A percentile compares a stretch with the other conserved stretches of the same genome.
Conservation (phyloP, 1,140 invertebrate species). For the Bathynomus jamesi region DNA sequence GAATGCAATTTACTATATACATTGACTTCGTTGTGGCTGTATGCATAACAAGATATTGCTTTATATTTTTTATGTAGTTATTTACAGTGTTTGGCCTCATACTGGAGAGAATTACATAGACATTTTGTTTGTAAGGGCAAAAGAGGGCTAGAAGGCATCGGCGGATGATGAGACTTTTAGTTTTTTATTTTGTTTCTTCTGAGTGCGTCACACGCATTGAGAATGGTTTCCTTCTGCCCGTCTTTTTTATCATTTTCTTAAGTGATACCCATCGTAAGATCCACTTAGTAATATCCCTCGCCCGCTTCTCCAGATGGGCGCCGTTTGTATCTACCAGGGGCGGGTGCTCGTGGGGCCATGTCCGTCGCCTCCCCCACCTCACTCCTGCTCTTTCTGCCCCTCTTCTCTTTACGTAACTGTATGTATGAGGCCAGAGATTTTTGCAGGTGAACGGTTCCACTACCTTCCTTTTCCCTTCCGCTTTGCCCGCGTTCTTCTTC, state of each 20-base stretch:
- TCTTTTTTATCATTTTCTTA: not conserved
- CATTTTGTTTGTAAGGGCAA: not conserved
- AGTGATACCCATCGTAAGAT: too few species aligned
- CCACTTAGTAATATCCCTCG: constrained; percentile 2
- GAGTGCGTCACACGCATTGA: not conserved
- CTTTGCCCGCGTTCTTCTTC: not conserved
- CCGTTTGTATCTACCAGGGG: constrained; percentile 35
- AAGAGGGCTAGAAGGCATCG: not conserved
- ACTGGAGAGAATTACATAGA: constrained; percentile 4
- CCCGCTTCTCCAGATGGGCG: constrained; percentile 33
- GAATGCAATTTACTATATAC: not conserved
- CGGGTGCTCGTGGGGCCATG: constrained; percentile 32
- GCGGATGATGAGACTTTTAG: not conserved
- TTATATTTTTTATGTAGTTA: constrained; percentile 21
- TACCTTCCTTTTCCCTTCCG: not conserved
- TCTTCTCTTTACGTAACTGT: constrained; percentile 38
- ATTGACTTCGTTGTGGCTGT: constrained; percentile 12
- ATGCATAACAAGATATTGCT: constrained; percentile 27
- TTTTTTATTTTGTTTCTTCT: not conserved
- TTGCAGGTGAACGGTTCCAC: constrained; percentile 9
- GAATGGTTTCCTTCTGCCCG: not conserved
- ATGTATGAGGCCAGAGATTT: constrained; percentile 25
- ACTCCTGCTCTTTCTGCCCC: constrained; percentile 37
- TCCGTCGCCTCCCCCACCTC: constrained; percentile 37
- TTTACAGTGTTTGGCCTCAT: constrained; percentile 31